Conservation (phyloP, 2,888 invertebrate species). For the Drosophila parthenogenetica region DNA sequence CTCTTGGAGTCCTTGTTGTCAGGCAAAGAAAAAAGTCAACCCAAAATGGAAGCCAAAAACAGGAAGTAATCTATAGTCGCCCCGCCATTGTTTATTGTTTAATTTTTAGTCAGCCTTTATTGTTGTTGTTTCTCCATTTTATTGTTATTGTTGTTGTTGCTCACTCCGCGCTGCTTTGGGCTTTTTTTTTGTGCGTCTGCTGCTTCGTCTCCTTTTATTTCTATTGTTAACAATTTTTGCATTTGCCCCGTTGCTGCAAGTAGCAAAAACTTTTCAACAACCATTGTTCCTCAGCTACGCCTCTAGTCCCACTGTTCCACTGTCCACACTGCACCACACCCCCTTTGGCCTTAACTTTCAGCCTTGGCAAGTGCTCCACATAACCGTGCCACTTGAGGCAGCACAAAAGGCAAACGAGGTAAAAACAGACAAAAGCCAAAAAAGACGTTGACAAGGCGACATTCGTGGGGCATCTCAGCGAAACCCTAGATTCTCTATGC, state of each 20-base stretch:
- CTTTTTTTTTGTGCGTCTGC: conserved; percentile 30
- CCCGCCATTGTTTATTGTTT: conserved; percentile 81
- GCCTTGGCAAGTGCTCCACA: conserved; percentile 29
- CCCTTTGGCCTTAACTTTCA: no score
- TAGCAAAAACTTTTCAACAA: conserved; percentile 73
- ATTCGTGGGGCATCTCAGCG: conserved; percentile 34
- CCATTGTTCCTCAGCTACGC: conserved; percentile 50
- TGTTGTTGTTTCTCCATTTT: conserved; percentile 24
- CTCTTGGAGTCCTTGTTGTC: conserved; percentile 32
- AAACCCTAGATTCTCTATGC: conserved; percentile 15
- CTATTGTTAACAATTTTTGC: conserved; percentile 81
- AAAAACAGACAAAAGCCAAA: conserved; percentile 39
- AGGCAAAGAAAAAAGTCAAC: conserved; percentile 46
- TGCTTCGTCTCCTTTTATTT: conserved; percentile 49
- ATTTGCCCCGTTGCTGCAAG: conserved; percentile 75
- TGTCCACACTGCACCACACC: background rate
- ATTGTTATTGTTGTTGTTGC: conserved; percentile 23
- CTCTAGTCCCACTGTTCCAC: background rate
- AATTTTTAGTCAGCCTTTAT: conserved; percentile 74
- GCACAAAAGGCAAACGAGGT: conserved; percentile 62
- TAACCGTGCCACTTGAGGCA: conserved; percentile 59
- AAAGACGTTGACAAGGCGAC: conserved; percentile 58
- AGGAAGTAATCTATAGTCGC: conserved; percentile 81
- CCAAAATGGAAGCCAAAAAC: conserved; percentile 77
- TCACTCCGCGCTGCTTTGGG: background rate